These are phyloP conservation scores for Hydraecia micacea DNA, from an alignment of 2,888 invertebrate genomes.

Conservation along the genomic window DNA sequence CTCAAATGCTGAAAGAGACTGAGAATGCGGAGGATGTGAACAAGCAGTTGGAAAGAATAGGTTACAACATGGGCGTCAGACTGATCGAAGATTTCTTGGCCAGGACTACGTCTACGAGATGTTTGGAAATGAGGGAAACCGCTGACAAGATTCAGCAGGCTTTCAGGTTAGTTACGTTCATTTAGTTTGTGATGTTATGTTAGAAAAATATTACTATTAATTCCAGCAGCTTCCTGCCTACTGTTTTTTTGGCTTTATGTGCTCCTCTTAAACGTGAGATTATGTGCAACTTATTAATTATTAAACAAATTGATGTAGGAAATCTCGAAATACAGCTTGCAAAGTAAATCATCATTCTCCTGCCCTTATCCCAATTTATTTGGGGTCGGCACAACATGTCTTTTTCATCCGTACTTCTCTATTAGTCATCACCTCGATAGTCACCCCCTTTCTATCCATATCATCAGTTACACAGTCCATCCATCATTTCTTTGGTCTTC, in stretches of 20 bases:
- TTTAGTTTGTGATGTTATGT: neutral
- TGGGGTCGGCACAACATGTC: no score
- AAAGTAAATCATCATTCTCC: no score
- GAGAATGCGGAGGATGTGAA: conserved; percentile 99
- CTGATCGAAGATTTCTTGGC: conserved; percentile 99
- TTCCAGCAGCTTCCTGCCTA: neutral
- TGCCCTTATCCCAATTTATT: no score
- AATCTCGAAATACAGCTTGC: neutral
- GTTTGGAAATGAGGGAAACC: conserved; percentile 98
- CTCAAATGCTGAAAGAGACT: conserved; percentile 98
- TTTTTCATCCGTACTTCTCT: no score
- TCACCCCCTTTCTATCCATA: no score
- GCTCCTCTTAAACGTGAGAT: neutral
- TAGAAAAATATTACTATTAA: neutral
- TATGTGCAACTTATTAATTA: neutral
- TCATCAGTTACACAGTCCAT: no score
- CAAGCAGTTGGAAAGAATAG: conserved; percentile 98
- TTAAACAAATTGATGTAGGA: neutral
- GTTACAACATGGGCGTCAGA: conserved; percentile 99
- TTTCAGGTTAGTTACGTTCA: conserved; percentile 84
- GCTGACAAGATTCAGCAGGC: conserved; percentile 98
- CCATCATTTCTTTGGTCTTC: no score
- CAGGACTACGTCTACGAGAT: conserved; percentile 96
- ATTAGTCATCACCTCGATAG: no score
- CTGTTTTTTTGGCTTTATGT: neutral